Base-by-base conservation (phyloP, 2,888 invertebrate genomes). In the Drosophila borealis region DNA sequence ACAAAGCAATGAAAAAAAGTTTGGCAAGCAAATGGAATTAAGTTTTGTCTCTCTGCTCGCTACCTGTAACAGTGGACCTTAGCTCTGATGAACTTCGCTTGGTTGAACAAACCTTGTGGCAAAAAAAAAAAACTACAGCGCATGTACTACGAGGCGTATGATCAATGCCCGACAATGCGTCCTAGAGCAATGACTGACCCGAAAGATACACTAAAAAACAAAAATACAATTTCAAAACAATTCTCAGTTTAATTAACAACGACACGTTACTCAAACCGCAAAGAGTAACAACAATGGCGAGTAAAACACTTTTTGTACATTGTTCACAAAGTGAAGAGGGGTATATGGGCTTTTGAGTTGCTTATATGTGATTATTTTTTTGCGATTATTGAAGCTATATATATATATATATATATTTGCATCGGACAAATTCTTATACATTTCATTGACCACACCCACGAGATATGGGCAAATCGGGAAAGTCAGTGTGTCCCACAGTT, bases 161-260 rank as follows among this genome's bases (percentile, higher is more conserved):
- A 34, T 39, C 48, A 57, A 65, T 36, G 57, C 29, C 2, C 8
- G 34, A 37, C 57, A 29, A 60, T 49, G 34, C 53, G 44, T 29
- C 44, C 19, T 51, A 50, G 70, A 50, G 74, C 65, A 61, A 65
- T 61, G 74, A 74, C 69, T 63, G 62, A 39, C 48, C 49, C 44
- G 34, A 17, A 55, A 19, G 4, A 36, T 46, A 51, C 73, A 56
- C 45, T 39, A 10, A 45, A 42, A 14, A 57, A 55, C 25, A 36
- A 36, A 19, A 14, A 37, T 34, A 14, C 17, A 17, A 14, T 50
- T 62, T 57, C 33, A 10, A 59, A 72, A 53, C 64, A 67, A 46
- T 74, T 74, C 50, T 44, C 25, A 56, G 59, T 45, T 78, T 87
- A 81, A 81, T 87, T 81, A 78, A 75, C 63, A 67, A 75, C 56